Percentiles rank a stretch among this genome's conserved stretches.
phyloP scores from a whole-genome alignment of 1,140 invertebrate species.

The Caenorhabditis inopinata region DNA sequence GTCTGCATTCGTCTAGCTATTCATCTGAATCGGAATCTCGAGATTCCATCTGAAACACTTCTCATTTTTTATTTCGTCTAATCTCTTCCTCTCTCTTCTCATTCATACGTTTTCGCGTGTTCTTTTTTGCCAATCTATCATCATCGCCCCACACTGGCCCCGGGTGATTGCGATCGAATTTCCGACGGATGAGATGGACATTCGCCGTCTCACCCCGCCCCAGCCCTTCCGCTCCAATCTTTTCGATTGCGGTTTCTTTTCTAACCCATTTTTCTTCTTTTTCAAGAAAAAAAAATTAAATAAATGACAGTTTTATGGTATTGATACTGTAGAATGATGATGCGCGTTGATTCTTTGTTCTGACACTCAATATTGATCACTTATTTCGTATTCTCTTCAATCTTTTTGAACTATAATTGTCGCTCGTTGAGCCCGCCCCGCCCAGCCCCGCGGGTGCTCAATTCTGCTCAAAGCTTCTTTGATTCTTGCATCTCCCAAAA shows the following conservation, averaged over 20 bases:
- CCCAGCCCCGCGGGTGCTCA: too few species aligned
- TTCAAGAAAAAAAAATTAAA: not conserved
- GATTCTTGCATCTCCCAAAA: too few species aligned
- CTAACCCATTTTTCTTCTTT: slow-evolving; percentile 13
- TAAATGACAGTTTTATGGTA: slow-evolving; percentile 16
- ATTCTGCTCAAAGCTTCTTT: too few species aligned
- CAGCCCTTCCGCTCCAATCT: not conserved
- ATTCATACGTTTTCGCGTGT: slow-evolving; percentile 22
- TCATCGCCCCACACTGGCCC: slow-evolving; percentile 20
- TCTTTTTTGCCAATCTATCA: slow-evolving; percentile 32
- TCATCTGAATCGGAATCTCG: too few species aligned
- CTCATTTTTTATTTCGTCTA: not conserved
- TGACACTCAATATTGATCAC: too few species aligned
- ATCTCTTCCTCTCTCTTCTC: not conserved
- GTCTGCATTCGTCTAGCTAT: not conserved
- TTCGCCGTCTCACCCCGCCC: not conserved
- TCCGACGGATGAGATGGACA: slow-evolving; percentile 32
- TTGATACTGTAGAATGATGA: not conserved
- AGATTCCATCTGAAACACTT: not conserved
- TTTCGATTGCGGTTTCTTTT: not conserved
- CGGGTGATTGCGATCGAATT: slow-evolving; percentile 30
- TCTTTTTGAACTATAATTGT: too few species aligned
- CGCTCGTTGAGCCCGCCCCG: too few species aligned
- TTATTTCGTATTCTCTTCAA: too few species aligned
- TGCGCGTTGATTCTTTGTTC: too few species aligned